Conservation (phyloP, 2,888 invertebrate genomes). For the Platynereis dumerilii region DNA sequence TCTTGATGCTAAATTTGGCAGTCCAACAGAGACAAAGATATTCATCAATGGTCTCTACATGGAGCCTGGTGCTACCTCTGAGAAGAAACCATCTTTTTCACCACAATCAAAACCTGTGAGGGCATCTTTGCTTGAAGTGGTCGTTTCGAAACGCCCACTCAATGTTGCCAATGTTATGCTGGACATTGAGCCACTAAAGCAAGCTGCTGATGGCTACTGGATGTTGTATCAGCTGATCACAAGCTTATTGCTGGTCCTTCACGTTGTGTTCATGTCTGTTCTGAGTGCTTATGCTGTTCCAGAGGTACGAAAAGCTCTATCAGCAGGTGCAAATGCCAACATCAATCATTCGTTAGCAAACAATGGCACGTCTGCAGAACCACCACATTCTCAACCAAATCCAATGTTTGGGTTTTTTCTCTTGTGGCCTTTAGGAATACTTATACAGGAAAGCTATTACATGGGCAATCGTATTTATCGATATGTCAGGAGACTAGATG, state of each 20-base stretch:
- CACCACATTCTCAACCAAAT: neutral
- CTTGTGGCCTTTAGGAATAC: conserved; percentile 34
- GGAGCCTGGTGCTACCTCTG: too few species aligned
- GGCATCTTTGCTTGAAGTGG: neutral
- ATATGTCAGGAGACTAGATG: neutral
- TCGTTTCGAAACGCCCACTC: neutral
- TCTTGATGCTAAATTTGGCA: too few species aligned
- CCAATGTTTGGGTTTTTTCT: conserved; percentile 33
- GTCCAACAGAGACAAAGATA: too few species aligned
- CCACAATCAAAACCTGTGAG: too few species aligned
- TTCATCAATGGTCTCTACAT: too few species aligned
- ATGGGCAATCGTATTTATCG: conserved; percentile 22
- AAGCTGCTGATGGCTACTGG: conserved; percentile 51
- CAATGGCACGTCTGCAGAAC: neutral
- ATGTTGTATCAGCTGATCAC: conserved; percentile 51
- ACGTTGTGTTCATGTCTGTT: conserved; percentile 54
- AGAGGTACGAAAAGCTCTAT: neutral
- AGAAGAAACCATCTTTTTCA: too few species aligned
- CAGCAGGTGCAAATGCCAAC: too few species aligned
- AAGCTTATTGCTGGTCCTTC: conserved; percentile 47
- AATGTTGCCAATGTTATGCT: neutral
- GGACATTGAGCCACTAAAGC: conserved; percentile 5
- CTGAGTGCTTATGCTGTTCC: conserved; percentile 41
- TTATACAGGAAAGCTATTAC: conserved; percentile 36
- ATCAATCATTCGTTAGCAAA: neutral